These are phyloP conservation scores for Drosophila infuscata DNA, from an alignment of 2,888 invertebrate genomes.

Conservation along the genomic window DNA sequence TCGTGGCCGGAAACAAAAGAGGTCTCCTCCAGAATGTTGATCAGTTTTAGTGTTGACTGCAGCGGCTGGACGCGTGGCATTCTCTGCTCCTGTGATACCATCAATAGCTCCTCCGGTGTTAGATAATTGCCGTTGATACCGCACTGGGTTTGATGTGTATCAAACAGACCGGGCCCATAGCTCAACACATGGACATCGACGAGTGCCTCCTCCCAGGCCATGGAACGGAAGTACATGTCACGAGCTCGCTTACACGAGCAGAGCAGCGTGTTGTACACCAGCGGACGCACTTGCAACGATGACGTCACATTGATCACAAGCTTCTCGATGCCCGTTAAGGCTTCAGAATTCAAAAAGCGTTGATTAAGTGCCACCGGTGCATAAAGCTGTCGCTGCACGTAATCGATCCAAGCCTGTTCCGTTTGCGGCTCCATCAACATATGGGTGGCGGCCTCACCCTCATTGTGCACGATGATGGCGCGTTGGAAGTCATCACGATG, in stretches of 20 bases:
- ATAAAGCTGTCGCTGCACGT: conserved; percentile 76
- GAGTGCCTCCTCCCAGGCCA: conserved; percentile 75
- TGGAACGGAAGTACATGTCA: conserved; percentile 83
- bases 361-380: conserved; percentile 79
- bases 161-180: conserved; percentile 79
- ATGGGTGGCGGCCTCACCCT: conserved; percentile 76
- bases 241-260: conserved; percentile 82
- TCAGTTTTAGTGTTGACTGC: conserved; percentile 77
- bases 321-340: conserved; percentile 60
- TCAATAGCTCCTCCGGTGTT: conserved; percentile 60
- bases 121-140: conserved; percentile 80
- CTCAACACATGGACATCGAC: conserved; percentile 74
- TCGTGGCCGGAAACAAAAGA: conserved; percentile 83
- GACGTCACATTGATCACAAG: conserved; percentile 81
- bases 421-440: conserved; percentile 77
- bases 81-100: conserved; percentile 42
- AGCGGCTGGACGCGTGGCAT: conserved; percentile 68
- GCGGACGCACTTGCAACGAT: conserved; percentile 73
- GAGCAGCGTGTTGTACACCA: conserved; percentile 72
- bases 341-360: conserved; percentile 64
- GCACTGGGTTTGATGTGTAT: conserved; percentile 64
- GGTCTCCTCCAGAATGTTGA: conserved; percentile 81
- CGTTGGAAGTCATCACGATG: conserved; percentile 59
- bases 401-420: conserved; percentile 65
- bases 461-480: conserved; percentile 81